These are phyloP conservation scores for Eupithecia tripunctaria DNA, from an alignment of 2,888 invertebrate species.

Conservation along the genomic window DNA sequence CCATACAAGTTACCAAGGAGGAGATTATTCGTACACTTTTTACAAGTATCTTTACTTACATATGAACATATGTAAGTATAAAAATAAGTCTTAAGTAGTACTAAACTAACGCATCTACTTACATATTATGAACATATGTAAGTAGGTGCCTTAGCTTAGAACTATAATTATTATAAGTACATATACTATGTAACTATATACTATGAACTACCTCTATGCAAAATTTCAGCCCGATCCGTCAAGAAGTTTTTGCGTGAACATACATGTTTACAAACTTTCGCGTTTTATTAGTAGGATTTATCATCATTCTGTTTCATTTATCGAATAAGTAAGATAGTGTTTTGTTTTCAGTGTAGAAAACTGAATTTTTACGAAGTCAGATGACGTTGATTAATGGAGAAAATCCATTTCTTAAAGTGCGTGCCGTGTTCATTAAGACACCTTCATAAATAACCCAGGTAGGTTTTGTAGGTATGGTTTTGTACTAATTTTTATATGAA, in stretches of 20 bases:
- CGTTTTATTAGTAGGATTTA: neutral
- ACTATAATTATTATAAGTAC: neutral
- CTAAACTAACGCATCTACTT: no score
- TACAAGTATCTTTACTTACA: neutral
- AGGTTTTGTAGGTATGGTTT: slow-evolving; percentile 14
- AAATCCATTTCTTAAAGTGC: slow-evolving; percentile 71
- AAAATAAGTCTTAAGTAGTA: no score
- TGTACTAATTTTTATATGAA: neutral
- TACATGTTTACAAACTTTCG: no score
- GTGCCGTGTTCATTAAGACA: slow-evolving; percentile 58
- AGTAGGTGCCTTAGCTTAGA: neutral
- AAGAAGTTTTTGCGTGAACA: no score
- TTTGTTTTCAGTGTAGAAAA: slow-evolving; percentile 28
- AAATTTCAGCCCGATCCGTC: no score
- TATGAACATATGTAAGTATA: no score
- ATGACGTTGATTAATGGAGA: slow-evolving; percentile 70
- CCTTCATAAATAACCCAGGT: slow-evolving; percentile 58
- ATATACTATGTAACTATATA: no score
- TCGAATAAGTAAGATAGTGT: neutral
- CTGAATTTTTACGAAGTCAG: slow-evolving; percentile 55
- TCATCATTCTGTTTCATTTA: neutral
- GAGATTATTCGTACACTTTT: slow-evolving; percentile 16
- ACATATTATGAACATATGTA: no score
- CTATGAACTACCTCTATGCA: no score
- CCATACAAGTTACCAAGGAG: slow-evolving; percentile 1